These are phyloP conservation scores for Elachura formosa DNA, from an alignment of 2,113 vertebrate genomes.

Conservation along the genomic window DNA sequence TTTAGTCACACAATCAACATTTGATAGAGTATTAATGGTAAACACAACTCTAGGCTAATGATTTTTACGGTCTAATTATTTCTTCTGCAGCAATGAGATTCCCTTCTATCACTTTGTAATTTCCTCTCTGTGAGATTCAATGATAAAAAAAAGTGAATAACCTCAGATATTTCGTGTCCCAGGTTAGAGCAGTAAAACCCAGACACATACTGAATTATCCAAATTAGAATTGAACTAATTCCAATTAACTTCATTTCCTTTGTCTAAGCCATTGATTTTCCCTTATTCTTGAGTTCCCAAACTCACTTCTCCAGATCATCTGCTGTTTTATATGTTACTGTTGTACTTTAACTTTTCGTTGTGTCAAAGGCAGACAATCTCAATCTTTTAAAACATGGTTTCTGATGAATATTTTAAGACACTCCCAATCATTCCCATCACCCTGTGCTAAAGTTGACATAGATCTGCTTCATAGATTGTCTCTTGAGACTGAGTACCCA, in stretches of 20 bases:
- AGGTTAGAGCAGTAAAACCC: neutral
- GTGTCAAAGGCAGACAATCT: neutral
- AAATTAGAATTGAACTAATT: neutral
- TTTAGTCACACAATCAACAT: constrained; percentile 40
- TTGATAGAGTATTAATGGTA: constrained; percentile 45
- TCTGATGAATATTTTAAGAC: neutral
- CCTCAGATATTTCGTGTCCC: neutral
- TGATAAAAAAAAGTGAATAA: neutral
- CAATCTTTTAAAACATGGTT: neutral
- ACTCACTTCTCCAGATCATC: neutral
- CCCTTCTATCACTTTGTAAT: neutral
- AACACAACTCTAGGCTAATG: constrained; percentile 31
- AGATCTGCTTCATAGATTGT: neutral
- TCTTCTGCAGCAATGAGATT: constrained; percentile 3
- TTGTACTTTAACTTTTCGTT: neutral
- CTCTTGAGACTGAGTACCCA: neutral
- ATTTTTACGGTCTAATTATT: constrained; percentile 53
- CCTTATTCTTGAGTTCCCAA: neutral
- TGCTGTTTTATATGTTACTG: neutral
- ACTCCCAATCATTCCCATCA: neutral
- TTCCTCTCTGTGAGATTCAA: neutral
- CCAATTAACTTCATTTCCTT: neutral
- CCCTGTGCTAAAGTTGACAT: neutral
- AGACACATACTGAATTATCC: neutral
- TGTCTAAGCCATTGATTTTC: neutral